phyloP scores from a whole-genome alignment of 2,113 vertebrate species.

The Odontophorus gujanensis region DNA sequence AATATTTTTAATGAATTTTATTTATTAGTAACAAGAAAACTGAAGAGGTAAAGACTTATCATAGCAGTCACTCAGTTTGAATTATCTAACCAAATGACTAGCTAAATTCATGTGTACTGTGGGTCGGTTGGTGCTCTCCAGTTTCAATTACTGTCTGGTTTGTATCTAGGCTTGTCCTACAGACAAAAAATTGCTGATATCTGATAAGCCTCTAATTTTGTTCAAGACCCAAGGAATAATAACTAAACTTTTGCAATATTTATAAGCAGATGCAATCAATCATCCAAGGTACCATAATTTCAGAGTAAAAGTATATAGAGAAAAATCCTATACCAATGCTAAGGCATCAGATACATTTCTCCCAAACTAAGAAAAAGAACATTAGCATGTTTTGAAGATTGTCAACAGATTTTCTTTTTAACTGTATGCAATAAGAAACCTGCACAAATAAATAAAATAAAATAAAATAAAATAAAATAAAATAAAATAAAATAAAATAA shows the following conservation, averaged over 20 bases:
- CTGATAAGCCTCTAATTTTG: not conserved
- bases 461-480: no score
- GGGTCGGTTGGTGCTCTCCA: not conserved
- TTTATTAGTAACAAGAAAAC: not conserved
- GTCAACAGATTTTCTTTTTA: not conserved
- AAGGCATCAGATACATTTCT: not conserved
- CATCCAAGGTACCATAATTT: not conserved
- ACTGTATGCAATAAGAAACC: not conserved
- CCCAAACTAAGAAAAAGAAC: not conserved
- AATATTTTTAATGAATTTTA: not conserved
- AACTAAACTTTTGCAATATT: not conserved
- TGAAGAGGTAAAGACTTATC: not conserved
- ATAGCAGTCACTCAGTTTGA: not conserved
- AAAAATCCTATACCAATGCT: not conserved
- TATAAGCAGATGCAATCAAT: not conserved
- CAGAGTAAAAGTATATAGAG: not conserved
- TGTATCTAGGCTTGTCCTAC: not conserved
- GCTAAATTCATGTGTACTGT: not conserved
- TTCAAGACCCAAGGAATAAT: not conserved
- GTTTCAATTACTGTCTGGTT: not conserved
- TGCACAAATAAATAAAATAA: no score
- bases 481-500: no score
- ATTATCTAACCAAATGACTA: not conserved
- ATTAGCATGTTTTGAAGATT: not conserved
- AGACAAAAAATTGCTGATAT: not conserved